Conservation (phyloP, 2,797 vertebrate genomes). For the Alfaro cultratus region DNA sequence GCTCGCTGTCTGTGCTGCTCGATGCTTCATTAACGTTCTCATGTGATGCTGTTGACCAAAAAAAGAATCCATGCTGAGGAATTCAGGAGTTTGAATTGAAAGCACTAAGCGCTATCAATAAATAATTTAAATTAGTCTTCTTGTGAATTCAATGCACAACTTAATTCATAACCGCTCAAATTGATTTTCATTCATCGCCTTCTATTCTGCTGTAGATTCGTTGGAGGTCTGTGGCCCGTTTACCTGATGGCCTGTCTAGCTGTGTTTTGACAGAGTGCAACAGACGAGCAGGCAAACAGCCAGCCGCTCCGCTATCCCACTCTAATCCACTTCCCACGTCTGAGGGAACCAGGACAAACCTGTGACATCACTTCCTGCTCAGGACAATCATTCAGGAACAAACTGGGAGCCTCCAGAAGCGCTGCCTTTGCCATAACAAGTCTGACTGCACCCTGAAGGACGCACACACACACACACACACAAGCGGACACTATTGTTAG, state of each 20-base stretch:
- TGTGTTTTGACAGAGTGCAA: constrained; percentile 1
- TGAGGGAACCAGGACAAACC: constrained; percentile 71
- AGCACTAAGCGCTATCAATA: constrained; percentile 2
- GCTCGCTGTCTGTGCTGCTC: constrained; percentile 54
- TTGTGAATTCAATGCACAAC: neutral
- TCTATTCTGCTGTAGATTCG: neutral
- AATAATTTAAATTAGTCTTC: neutral
- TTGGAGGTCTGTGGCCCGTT: constrained; percentile 3
- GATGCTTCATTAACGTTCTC: constrained; percentile 57
- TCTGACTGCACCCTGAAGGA: constrained; percentile 39
- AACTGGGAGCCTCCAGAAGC: constrained; percentile 54
- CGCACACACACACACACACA: constrained; percentile 17
- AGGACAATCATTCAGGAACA: constrained; percentile 78
- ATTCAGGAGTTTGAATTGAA: constrained; percentile 36
- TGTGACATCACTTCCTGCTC: constrained; percentile 76
- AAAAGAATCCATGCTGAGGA: constrained; percentile 39
- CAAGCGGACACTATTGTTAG: constrained; percentile 66
- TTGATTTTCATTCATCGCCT: neutral
- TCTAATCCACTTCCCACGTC: constrained; percentile 74
- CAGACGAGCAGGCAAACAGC: constrained; percentile 13
- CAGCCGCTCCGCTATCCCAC: constrained; percentile 38
- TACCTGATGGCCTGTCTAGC: constrained; percentile 6
- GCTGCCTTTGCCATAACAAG: constrained; percentile 70
- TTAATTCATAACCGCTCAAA: too few species aligned
- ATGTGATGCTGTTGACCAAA: constrained; percentile 43